Base-by-base conservation (phyloP, 2,888 invertebrate genomes). In the Catotricha subobsoleta region DNA sequence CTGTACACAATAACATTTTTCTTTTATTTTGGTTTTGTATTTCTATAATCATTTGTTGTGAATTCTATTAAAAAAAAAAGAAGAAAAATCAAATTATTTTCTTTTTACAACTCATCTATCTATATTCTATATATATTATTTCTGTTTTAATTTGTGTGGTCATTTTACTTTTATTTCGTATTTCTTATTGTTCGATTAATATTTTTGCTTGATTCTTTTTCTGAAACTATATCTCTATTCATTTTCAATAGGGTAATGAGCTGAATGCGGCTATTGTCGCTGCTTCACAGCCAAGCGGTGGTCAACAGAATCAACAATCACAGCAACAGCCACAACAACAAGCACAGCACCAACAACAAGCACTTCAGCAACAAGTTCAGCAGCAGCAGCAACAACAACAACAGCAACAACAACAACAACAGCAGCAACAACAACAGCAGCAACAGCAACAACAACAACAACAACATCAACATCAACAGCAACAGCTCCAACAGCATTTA, bases 191-290 rank as follows among this genome's bases (percentile, higher is more conserved):
- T 25, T 25, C 10, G 7, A 8, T 25, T 25, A 8, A 29, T 29
- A n/a, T 31, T 13, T 4, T 16, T 15, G 3, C 18, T 16, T 31
- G 7, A 6, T 29, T n/a, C 10, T n/a, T 5, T 8, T 5, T 8
- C 5, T 4, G n/a, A 6, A 29, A 29, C 10, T 31, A 3, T n/a
- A 31, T 10, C 18, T 31, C 16, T 7, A 31, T 29, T 29, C 29
- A n/a, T 29, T 4, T 31, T 31, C 33, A 33, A 1, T 28, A 48
- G 49, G 50, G 50, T 36, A 51, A 48, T 47, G 49, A 51, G 44
- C 44, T 51, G 23, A 50, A 51, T 46, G 49, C 49, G 20, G 51
- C 51, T n/a, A 50, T 51, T 34, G 46, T 51, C 44, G 48, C 49
- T 27, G 48, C 49, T 18, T 49, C 51, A n/a, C 50, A 50, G 42